These are phyloP conservation scores for Caretta caretta DNA, from an alignment of 2,113 vertebrate genomes.

Conservation along the genomic window DNA sequence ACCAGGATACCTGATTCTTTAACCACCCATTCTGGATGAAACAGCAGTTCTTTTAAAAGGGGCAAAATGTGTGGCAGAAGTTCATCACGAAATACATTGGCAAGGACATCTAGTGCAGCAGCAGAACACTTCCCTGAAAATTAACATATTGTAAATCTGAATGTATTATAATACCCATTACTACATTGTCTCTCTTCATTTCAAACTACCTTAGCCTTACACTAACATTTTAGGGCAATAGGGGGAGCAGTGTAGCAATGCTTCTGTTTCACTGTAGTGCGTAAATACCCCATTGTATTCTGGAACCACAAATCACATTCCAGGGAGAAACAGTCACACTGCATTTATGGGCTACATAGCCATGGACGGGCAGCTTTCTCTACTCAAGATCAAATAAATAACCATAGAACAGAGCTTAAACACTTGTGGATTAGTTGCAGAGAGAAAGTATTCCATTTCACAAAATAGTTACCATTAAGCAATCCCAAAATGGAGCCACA, in stretches of 20 bases:
- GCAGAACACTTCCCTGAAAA: conserved; percentile 95
- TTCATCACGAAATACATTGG: conserved; percentile 97
- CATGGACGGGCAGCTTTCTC: background rate
- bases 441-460: background rate
- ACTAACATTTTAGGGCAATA: background rate
- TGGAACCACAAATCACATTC: background rate
- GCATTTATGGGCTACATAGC: background rate
- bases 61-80: conserved; percentile 94
- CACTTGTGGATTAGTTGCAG: background rate
- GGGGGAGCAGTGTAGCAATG: background rate
- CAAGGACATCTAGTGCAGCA: conserved; percentile 93
- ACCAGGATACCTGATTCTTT: conserved; percentile 98
- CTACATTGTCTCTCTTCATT: background rate
- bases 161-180: background rate
- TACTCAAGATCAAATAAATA: background rate
- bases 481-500: background rate
- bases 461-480: background rate
- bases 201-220: background rate
- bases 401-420: background rate
- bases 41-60: conserved; percentile 95
- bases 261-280: background rate
- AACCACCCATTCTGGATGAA: conserved; percentile 95
- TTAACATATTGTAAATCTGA: background rate
- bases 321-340: background rate
- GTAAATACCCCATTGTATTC: background rate